Conservation (phyloP, 2,888 invertebrate genomes). For the Brachycybe producta region DNA sequence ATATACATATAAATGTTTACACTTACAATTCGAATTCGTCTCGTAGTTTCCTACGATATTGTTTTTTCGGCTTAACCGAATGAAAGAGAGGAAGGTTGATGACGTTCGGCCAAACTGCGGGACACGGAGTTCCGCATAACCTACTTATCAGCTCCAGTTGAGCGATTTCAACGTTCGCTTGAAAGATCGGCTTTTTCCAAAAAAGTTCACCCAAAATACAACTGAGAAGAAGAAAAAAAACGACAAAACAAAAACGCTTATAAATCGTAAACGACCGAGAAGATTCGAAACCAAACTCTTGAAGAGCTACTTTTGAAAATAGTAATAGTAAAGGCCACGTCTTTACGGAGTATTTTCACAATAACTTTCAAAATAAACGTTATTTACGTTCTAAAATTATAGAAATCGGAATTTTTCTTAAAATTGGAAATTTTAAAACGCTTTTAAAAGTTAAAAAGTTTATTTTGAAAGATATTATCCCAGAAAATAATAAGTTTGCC, state of each 20-base stretch:
- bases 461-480: not conserved
- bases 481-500: too few species aligned
- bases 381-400: too few species aligned
- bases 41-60: constrained; percentile 71
- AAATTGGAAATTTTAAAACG: not conserved
- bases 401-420: too few species aligned
- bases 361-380: too few species aligned
- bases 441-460: not conserved
- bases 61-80: constrained; percentile 78
- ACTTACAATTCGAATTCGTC: constrained; percentile 46
- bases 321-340: too few species aligned
- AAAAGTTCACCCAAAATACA: constrained; percentile 98
- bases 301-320: too few species aligned
- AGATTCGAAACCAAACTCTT: too few species aligned
- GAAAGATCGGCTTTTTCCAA: constrained; percentile 86
- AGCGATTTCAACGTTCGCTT: constrained; percentile 83
- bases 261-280: too few species aligned
- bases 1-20: constrained; percentile 5
- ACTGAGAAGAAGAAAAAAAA: constrained; percentile 28
- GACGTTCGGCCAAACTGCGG: constrained; percentile 93
- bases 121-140: constrained; percentile 88
- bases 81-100: constrained; percentile 85
- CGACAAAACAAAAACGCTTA: constrained; percentile 1
- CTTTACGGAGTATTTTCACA: too few species aligned
- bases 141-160: constrained; percentile 88